Evolutionary conservation across 2,888 invertebrate species (phyloP), one percentile per base, ranked within the genome.

Genomic region (Sesia bembeciformis): DNA sequence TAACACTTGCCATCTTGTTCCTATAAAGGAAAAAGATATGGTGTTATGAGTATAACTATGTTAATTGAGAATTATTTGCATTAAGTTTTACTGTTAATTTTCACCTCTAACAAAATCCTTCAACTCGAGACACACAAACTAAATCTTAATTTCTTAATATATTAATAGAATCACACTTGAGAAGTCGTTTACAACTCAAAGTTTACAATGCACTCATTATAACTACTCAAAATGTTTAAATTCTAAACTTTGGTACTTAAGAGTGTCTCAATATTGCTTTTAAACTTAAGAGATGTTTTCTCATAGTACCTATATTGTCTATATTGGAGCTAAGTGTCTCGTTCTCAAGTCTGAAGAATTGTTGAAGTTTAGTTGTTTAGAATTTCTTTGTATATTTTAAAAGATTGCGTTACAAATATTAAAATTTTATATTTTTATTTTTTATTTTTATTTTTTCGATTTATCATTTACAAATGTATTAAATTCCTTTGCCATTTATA

Each of bases 271-370:
- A 79, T 81, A 81, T 81, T 76, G 74, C 73, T 76, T 79, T 72
- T 71, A 76, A 79, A 76, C 74, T 76, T 83, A 67, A 74, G 70
- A 81, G 78, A 82, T 83, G 81, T 78, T 76, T 72, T 74, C 68
- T 72, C 76, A 72, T 81, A 23, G 23, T 23, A 23, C 23, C 23
- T 23, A 81, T 73, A 79, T 81, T 77, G 81, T 81, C 77, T 78
- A 69, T 73, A 68, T 70, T 74, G 68, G 75, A 68, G 69, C 67
- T 71, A 62, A 62, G 65, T 64, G 65, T 55, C 65, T 64, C 65
- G 63, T 70, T 70, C 60, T 62, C 66, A 67, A 66, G 70, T 74
- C 62, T 54, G 56, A 60, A 68, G 75, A 75, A 74, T 77, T 76
- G 74, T 71, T 69, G 63, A 65, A 43, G 62, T 60, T 56, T 43